A percentile compares a stretch with the other conserved stretches of the same genome.
Conservation (phyloP, 2,888 invertebrate species). For the Himalopsyche kuldschensis region DNA sequence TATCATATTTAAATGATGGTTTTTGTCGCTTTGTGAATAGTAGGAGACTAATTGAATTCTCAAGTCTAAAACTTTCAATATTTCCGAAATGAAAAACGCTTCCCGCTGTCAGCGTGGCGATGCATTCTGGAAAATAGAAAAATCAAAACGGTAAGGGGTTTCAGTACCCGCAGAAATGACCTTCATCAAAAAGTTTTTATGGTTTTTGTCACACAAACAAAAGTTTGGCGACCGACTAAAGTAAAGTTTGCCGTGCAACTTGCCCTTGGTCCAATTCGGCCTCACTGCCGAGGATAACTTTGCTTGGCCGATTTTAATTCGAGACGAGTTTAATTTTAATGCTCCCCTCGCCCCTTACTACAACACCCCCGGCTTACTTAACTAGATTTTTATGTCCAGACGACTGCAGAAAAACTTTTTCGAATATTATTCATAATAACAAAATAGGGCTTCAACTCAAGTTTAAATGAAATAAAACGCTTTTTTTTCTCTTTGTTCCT, state of each 20-base stretch:
- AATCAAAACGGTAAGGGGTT: not conserved
- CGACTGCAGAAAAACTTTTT: constrained; percentile 19
- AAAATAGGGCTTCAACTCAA: not conserved
- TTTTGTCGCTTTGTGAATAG: too few species aligned
- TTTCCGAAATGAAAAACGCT: too few species aligned
- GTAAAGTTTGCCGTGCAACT: constrained; percentile 18
- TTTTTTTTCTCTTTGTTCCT: not conserved
- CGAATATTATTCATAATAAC: constrained; percentile 14
- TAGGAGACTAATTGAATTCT: too few species aligned
- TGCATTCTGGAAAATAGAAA: not conserved
- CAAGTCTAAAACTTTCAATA: too few species aligned
- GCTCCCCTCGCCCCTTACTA: constrained; percentile 23
- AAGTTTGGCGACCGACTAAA: constrained; percentile 36
- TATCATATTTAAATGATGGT: too few species aligned
- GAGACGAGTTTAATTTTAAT: constrained; percentile 40
- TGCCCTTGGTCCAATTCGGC: constrained; percentile 38
- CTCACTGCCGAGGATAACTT: constrained; percentile 17
- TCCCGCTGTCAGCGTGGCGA: not conserved
- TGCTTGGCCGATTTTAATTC: constrained; percentile 40
- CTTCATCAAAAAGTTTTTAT: constrained; percentile 40
- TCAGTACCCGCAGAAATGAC: constrained; percentile 33
- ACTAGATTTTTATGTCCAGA: constrained; percentile 13
- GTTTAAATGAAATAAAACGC: not conserved
- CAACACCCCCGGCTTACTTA: not conserved
- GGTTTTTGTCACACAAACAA: constrained; percentile 40